Base-by-base conservation (phyloP, 2,797 vertebrate species). In the Rhinogobio ventralis region DNA sequence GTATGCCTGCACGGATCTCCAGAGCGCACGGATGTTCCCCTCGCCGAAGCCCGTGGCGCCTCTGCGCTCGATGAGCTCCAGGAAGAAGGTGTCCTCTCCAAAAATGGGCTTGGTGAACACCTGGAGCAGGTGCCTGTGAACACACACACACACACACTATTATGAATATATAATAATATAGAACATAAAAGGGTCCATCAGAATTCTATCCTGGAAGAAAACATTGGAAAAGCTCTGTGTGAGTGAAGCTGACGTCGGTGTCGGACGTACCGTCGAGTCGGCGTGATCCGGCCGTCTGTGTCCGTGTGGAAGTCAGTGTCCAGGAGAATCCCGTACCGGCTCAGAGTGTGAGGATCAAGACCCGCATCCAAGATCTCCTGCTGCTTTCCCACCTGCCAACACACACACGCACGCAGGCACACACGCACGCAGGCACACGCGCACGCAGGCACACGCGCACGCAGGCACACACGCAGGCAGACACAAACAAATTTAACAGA, bases 81-180 rank as follows among this genome's bases (percentile, higher is more conserved):
- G 92, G 91, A 98, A 99, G 91, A 99, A 96, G 0, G 98, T 98
- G 82, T 98, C 96, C 88, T 99, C 96, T 0, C 91, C 86, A 62
- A 99, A 99, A 84, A 99, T 90, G 73, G 97, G 97, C 88, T 96
- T 96, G 57, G 96, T 97, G 88, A 99, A 99, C 78, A 99, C 95
- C 93, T 99, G 98, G 86, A 99, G 95, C 60, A 99, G 92, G 87
- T 96, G 95, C 71, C 94, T 96, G 87, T 23, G 20, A 14, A 15
- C 13, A 17, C 60, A 17, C 14, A 28, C 25, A 30, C 25, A 7
- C 15, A 51, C 49, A 7, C 45, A 45, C 45, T n/a, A n/a, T n/a
- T n/a, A 39, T 39, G 36, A 39, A 68, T 13, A 23, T 5, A 23
- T 11, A 68, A 39, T 39, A 39, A 11, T 39, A 39, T 23, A 11